Conservation (phyloP, 2,888 invertebrate genomes). For the Vandiemenella viatica region DNA sequence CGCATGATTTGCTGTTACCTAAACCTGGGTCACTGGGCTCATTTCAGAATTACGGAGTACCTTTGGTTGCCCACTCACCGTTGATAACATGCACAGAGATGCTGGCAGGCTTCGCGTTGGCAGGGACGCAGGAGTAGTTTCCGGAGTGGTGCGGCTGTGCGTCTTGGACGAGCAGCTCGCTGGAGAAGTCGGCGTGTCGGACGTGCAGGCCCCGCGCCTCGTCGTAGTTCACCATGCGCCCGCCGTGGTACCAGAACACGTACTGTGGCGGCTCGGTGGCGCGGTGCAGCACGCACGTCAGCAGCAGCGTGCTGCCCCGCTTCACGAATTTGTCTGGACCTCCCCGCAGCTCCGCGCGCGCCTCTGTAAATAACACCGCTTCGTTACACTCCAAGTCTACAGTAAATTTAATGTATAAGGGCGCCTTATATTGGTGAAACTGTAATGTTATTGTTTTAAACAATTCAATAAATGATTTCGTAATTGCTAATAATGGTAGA, state of each 20-base stretch:
- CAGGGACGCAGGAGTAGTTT: constrained; percentile 67
- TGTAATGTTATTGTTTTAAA: too few relatives aligned
- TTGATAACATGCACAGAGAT: constrained; percentile 56
- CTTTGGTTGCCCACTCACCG: too few relatives aligned
- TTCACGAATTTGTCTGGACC: constrained; percentile 29
- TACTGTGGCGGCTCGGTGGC: constrained; percentile 26
- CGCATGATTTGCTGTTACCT: too few relatives aligned
- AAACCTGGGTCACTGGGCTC: too few relatives aligned
- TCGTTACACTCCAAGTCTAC: neutral
- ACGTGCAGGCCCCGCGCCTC: constrained; percentile 31
- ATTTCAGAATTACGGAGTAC: too few relatives aligned
- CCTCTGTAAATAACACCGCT: constrained; percentile 22
- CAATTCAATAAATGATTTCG: too few relatives aligned
- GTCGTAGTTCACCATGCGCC: constrained; percentile 27
- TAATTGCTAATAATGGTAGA: too few relatives aligned
- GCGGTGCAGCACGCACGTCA: constrained; percentile 25
- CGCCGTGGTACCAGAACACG: constrained; percentile 33
- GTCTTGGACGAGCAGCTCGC: constrained; percentile 33
- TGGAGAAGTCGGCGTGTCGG: constrained; percentile 31
- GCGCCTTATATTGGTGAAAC: neutral
- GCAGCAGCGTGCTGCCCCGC: constrained; percentile 27
- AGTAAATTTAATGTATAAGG: neutral
- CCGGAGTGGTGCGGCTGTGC: constrained; percentile 50
- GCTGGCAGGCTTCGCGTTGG: constrained; percentile 58
- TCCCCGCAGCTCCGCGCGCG: constrained; percentile 26